Conservation (phyloP, 2,888 invertebrate species). For the Pachliopta kotzebuea region DNA sequence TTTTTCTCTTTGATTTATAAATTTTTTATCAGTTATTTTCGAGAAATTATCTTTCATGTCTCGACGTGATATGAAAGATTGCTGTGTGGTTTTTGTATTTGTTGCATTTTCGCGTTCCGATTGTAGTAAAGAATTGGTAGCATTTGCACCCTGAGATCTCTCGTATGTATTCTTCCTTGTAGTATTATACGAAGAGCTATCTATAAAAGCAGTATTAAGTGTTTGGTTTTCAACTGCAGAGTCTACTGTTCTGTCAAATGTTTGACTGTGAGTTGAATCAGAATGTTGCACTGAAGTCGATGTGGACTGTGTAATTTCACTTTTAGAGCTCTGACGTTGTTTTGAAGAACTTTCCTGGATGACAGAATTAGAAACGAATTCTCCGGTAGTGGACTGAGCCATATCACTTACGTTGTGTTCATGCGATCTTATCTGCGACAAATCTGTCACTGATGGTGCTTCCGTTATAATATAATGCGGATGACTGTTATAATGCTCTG, state of each 20-base stretch:
- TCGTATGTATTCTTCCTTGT: conserved; percentile 48
- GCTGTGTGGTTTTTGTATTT: conserved; percentile 49
- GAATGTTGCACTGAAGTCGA: conserved; percentile 67
- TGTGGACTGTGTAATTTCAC: conserved; percentile 67
- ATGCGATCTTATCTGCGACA: conserved; percentile 64
- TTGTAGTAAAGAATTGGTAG: conserved; percentile 65
- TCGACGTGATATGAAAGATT: conserved; percentile 37
- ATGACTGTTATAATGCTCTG: conserved; percentile 75
- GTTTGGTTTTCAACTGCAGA: conserved; percentile 63
- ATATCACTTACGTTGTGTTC: conserved; percentile 69
- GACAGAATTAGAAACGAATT: conserved; percentile 64
- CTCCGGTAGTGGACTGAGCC: conserved; percentile 67
- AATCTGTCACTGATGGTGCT: conserved; percentile 71
- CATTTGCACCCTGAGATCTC: conserved; percentile 58
- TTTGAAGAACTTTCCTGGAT: conserved; percentile 63
- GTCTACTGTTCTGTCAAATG: conserved; percentile 63
- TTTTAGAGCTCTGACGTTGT: conserved; percentile 68
- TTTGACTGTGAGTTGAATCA: conserved; percentile 61
- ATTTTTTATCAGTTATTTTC: conserved; percentile 45
- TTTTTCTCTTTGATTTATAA: conserved; percentile 56
- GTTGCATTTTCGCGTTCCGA: conserved; percentile 64
- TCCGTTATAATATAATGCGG: conserved; percentile 78
- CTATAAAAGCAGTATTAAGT: conserved; percentile 70
- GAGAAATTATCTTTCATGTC: conserved; percentile 39
- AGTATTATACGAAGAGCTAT: conserved; percentile 48